Evolutionary conservation across 2,888 invertebrate genomes (phyloP), one percentile per base, ranked within the genome.

Genomic region (Electrophaes corylata): DNA sequence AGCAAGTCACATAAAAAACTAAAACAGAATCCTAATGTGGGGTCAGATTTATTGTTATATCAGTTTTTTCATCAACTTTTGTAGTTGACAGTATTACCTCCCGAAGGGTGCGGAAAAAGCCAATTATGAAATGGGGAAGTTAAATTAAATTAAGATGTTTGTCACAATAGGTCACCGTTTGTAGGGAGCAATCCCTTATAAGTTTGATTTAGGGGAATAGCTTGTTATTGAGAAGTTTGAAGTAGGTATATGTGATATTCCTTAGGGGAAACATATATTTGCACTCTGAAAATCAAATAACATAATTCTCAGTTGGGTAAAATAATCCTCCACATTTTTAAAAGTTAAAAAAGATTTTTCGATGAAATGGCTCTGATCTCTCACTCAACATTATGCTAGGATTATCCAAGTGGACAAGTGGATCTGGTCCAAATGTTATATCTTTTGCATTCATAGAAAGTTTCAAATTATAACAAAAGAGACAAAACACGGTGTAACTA

Each of bases 91-190:
- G 20, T 41, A 41, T 5, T 29, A 11, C 56, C 44, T 35, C 49
- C 46, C 53, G 23, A 41, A 44, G 47, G 59, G 54, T 50, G 52
- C 77, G 76, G 79, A 72, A 69, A 73, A 77, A 83, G 75, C 78
- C 81, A 83, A 83, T 84, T 79, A 83, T 78, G 72, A 77, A 81
- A 84, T 81, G 73, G 75, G 72, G 67, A 65, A 75, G 76, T 80
- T 72, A 76, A 77, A 83, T 83, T 77, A 73, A 77, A 80, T 81
- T 78, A 78, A 77, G 75, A 75, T 76, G 75, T 78, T 76, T 77
- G 77, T 75, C 69, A 70, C 69, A 65, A 67, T 62, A 69, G 69
- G 66, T 59, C 49, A 58, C 45, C 58, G 40, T 31, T 46, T 40
- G 56, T 44, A 54, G 58, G 62, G 62, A 47, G 40, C 48, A 39